Conservation (phyloP, 1,140 invertebrate species). For the Babylonia areolata region DNA sequence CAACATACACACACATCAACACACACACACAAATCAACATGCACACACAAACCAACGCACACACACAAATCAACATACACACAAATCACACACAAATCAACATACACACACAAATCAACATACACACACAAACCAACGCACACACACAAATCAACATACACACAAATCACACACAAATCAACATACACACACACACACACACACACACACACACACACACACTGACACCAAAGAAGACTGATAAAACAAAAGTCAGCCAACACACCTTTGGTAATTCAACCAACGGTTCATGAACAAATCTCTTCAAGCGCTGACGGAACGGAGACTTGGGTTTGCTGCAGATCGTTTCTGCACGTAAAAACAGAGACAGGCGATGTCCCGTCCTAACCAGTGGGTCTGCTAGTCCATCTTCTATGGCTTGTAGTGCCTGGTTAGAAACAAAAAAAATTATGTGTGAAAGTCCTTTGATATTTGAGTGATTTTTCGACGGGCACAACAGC, state of each 20-base stretch:
- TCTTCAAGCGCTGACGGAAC: constrained; percentile 52
- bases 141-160: not conserved
- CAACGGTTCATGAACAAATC: constrained; percentile 65
- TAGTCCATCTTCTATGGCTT: constrained; percentile 72
- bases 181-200: no score
- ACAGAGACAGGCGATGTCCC: constrained; percentile 76
- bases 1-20: not conserved
- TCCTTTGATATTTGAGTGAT: no score
- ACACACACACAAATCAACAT: constrained; percentile 13
- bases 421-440: constrained; percentile 70
- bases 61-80: not conserved
- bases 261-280: constrained; percentile 70
- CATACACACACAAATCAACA: not conserved
- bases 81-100: not conserved
- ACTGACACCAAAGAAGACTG: no score
- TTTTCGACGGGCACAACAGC: no score
- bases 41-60: not conserved
- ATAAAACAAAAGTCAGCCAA: no score
- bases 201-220: no score
- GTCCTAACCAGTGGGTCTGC: constrained; percentile 72
- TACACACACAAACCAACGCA: not conserved
- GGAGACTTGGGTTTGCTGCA: constrained; percentile 66
- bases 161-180: no score
- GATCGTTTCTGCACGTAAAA: constrained; percentile 73
- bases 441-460: no score